Evolutionary conservation across 2,797 vertebrate genomes (phyloP), one percentile per base, ranked within the genome.

Genomic region (Silurus lanzhouensis): DNA sequence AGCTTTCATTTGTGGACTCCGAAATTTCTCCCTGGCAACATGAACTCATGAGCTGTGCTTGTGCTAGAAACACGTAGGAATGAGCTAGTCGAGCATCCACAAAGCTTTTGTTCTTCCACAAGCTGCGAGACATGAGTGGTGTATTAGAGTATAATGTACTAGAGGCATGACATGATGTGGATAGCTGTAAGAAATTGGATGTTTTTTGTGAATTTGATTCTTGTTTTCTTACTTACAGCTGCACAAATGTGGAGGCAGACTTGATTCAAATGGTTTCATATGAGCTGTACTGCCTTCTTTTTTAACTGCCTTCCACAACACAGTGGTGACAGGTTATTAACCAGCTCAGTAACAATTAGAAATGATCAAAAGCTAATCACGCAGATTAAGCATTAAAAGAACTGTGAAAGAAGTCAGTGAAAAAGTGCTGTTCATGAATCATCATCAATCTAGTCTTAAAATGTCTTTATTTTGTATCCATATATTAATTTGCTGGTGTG

Each of bases 321-420:
- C 5, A 6, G 4, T 19, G 60, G 14, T 2, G 9, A 66, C 38
- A 27, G 15, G 46, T 52, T 67, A 81, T 81, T 81, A 81, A 66
- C 63, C 79, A 81, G n/a, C 63, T 81, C 46, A 20, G 22, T 22
- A 81, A 31, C 4, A 27, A 48, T 66, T 13, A 66, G 22, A 66
- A 81, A 19, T 9, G 17, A 17, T 77, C 31, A 60, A 55, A 55
- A 13, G 31, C 60, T 6, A 55, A 81, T 81, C 52, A 66, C 3
- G 9, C 25, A 55, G 46, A 81, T 31, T 55, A 81, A 66, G n/a
- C 63, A 81, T 81, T 27, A 52, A 81, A 81, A 48, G n/a, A 81
- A 20, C 5, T 3, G 3, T 46, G 9, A 22, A 44, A 38, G 17
- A 63, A 79, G 58, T 38, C 17, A 6, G 15, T 61, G 22, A n/a